Percentiles rank a stretch among this genome's conserved stretches.
Conservation (phyloP, 2,113 vertebrate genomes). For the Marmota flaviventris region DNA sequence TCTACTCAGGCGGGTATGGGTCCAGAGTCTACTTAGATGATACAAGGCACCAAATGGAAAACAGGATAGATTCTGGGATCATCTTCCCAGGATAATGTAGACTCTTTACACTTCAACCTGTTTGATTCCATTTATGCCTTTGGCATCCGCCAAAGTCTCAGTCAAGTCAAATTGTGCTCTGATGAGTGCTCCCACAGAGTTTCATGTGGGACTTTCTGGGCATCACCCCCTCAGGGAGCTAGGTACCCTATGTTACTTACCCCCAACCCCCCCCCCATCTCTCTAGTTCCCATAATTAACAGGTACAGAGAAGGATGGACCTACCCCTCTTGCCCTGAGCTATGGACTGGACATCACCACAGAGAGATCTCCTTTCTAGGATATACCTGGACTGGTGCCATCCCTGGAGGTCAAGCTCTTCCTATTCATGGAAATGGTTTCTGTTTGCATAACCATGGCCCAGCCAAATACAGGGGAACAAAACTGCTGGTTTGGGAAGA, state of each 20-base stretch:
- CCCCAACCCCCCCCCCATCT: background rate
- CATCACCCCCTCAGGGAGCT: background rate
- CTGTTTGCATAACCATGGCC: background rate
- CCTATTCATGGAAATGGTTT: background rate
- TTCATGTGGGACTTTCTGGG: background rate
- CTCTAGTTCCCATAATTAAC: background rate
- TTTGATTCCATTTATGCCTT: background rate
- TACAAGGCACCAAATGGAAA: background rate
- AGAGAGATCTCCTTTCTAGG: background rate
- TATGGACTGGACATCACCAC: constrained; percentile 13
- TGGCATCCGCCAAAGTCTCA: background rate
- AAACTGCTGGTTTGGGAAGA: constrained; percentile 49
- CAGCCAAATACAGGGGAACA: background rate
- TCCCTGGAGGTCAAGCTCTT: background rate
- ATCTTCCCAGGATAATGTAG: background rate
- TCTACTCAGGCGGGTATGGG: background rate
- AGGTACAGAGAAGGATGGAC: background rate
- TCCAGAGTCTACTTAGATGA: background rate
- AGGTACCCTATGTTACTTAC: background rate
- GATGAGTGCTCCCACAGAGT: background rate
- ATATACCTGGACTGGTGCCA: background rate
- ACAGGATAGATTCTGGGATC: background rate
- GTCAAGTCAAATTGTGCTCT: constrained; percentile 2
- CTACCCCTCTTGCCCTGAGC: background rate
- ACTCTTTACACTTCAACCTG: background rate